Evolutionary conservation across 1,140 invertebrate genomes (phyloP).

Genomic region (Trissolcus basalis): DNA sequence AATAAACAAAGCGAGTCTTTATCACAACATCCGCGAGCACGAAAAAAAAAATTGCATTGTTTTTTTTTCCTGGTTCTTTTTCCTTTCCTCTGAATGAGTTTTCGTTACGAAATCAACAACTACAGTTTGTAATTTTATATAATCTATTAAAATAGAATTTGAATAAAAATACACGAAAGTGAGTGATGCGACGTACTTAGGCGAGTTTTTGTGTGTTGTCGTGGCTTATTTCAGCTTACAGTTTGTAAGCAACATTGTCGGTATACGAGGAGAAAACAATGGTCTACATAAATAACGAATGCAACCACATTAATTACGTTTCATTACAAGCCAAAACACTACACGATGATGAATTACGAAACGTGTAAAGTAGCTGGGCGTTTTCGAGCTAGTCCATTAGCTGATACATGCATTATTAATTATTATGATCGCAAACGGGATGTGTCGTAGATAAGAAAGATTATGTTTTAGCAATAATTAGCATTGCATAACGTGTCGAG

Average conservation of each 20-base stretch:
- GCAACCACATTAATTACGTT: conserved; percentile 3
- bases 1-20: background rate
- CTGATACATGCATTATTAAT: conserved; percentile 27
- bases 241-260: background rate
- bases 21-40: too few species aligned
- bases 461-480: conserved; percentile 62
- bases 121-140: too few species aligned
- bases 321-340: background rate
- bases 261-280: background rate
- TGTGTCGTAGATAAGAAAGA: conserved; percentile 25
- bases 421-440: conserved; percentile 12
- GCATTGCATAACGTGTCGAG: conserved; percentile 61
- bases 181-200: too few species aligned
- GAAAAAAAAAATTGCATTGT: too few species aligned
- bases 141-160: too few species aligned
- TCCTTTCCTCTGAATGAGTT: too few species aligned
- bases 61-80: too few species aligned
- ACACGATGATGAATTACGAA: conserved; percentile 7
- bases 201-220: too few species aligned
- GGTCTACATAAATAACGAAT: background rate
- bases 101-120: too few species aligned
- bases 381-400: conserved; percentile 11
- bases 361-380: background rate
- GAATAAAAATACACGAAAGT: too few species aligned
- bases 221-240: background rate